phyloP scores from a whole-genome alignment of 2,113 vertebrate genomes.

The Mobula hypostoma region DNA sequence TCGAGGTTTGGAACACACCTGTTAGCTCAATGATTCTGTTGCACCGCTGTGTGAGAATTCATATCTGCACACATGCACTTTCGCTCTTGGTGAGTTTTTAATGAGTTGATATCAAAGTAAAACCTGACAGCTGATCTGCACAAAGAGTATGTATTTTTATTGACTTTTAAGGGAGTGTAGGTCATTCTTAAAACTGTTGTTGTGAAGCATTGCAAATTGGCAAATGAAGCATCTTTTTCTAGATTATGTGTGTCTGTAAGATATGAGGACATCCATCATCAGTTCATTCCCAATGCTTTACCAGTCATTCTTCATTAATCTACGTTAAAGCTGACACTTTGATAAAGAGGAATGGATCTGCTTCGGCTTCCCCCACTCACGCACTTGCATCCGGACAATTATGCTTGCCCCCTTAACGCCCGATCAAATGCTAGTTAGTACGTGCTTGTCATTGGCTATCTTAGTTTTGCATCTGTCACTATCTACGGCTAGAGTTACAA shows the following conservation, averaged over 20 bases:
- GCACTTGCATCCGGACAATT: background rate
- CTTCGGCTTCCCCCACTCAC: background rate
- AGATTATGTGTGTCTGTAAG: too few species aligned
- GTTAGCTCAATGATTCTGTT: background rate
- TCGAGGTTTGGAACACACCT: background rate
- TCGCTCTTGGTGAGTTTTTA: background rate
- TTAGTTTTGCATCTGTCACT: conserved; percentile 24
- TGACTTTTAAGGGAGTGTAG: background rate
- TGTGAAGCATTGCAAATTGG: background rate
- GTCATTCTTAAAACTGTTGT: background rate
- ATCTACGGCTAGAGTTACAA: conserved; percentile 4
- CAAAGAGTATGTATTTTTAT: background rate
- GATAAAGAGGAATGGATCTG: background rate
- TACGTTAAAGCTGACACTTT: background rate
- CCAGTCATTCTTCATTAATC: background rate
- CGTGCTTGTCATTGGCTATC: background rate
- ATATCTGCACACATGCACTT: background rate
- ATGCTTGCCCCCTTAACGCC: background rate
- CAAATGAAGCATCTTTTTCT: background rate
- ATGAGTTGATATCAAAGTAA: background rate
- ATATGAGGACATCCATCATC: background rate
- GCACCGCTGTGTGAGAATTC: background rate
- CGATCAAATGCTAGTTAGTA: background rate
- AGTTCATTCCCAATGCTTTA: background rate
- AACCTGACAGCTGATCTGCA: background rate